These are phyloP conservation scores for Diachasmimorpha longicaudata DNA, from an alignment of 1,140 invertebrate genomes.

Conservation along the genomic window DNA sequence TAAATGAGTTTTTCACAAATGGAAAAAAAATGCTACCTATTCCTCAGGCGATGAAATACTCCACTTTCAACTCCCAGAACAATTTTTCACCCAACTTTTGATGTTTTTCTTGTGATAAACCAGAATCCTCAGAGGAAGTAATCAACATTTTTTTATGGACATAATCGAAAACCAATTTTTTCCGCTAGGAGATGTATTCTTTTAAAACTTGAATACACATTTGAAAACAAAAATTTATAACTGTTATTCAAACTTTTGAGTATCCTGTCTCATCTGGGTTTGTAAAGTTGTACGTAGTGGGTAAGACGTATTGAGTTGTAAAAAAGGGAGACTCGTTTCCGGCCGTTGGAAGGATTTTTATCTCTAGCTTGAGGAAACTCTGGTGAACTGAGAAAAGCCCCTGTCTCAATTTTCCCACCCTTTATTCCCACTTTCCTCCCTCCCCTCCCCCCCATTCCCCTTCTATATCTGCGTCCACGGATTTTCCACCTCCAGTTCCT, in stretches of 20 bases:
- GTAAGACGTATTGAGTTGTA: background rate
- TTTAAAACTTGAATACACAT: background rate
- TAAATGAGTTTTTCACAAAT: too few relatives aligned
- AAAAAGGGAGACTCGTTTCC: background rate
- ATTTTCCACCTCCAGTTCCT: background rate
- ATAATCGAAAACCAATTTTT: background rate
- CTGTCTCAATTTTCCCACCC: slow-evolving; percentile 4
- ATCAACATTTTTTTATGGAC: background rate
- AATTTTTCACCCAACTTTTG: too few relatives aligned
- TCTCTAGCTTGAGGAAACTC: slow-evolving; percentile 10
- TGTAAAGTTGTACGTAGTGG: background rate
- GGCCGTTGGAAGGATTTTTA: slow-evolving; percentile 2
- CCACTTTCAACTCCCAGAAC: too few relatives aligned
- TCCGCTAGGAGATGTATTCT: background rate
- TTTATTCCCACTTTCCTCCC: background rate
- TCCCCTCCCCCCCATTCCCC: background rate
- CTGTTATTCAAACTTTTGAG: background rate
- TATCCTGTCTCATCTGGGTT: background rate
- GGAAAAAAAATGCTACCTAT: too few relatives aligned
- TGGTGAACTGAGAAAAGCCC: slow-evolving; percentile 14
- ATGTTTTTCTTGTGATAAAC: too few relatives aligned
- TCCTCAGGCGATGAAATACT: too few relatives aligned
- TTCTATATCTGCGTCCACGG: background rate
- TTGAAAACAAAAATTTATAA: background rate
- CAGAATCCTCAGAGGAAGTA: background rate